A percentile compares a stretch with the other conserved stretches of the same genome.
Evolutionary conservation across 2,797 vertebrate genomes (phyloP).

Genomic region (Halcyon leucocephala): DNA sequence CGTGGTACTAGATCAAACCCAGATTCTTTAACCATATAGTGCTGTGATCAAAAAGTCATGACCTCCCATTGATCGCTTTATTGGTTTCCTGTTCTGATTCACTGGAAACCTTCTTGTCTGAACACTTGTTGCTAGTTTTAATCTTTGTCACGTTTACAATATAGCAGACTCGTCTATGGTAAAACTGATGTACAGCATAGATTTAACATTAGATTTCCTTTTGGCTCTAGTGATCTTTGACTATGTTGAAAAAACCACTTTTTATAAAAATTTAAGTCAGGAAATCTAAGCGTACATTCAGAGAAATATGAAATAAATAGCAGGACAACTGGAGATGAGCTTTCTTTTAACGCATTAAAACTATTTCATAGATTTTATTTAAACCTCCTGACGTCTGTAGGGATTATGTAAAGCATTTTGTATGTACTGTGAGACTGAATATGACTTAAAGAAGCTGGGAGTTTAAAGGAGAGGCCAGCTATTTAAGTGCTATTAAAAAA

Average conservation of each 20-base stretch:
- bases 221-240: constrained; percentile 38
- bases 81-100: constrained; percentile 90
- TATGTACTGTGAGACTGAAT: not conserved
- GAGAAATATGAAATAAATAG: constrained; percentile 15
- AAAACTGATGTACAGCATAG: constrained; percentile 30
- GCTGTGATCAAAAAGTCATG: constrained; percentile 79
- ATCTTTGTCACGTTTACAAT: constrained; percentile 77
- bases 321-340: not conserved
- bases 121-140: constrained; percentile 71
- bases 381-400: not conserved
- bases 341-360: not conserved
- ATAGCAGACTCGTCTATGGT: constrained; percentile 24
- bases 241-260: constrained; percentile 17
- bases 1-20: constrained; percentile 69
- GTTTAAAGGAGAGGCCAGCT: constrained; percentile 20
- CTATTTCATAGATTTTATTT: not conserved
- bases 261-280: not conserved
- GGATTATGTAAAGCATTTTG: not conserved
- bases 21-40: constrained; percentile 52
- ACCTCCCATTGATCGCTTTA: constrained; percentile 83
- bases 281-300: not conserved
- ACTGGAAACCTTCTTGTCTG: constrained; percentile 78
- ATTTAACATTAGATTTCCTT: constrained; percentile 39
- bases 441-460: constrained; percentile 21
- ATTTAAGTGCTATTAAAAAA: constrained; percentile 30